Percentiles rank a stretch among this genome's conserved stretches.
These are phyloP conservation scores for Euura saliciscinereae DNA, from an alignment of 1,140 invertebrate species.

Conservation along the genomic window DNA sequence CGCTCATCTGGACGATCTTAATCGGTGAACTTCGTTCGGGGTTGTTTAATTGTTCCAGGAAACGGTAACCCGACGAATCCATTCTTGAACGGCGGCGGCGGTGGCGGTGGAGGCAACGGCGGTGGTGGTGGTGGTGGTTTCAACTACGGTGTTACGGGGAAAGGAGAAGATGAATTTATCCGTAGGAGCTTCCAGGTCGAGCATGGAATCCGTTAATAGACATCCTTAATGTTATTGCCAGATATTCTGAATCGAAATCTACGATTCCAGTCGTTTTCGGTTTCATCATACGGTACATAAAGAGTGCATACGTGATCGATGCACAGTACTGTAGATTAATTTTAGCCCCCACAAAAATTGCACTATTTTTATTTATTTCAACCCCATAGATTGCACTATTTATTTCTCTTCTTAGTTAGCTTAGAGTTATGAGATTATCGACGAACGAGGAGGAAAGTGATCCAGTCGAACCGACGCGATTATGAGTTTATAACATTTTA, in stretches of 20 bases:
- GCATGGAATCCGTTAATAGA: conserved; percentile 16
- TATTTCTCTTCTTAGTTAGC: not conserved
- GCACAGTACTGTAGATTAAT: not conserved
- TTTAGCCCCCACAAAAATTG: too few species aligned
- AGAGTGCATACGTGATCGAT: not conserved
- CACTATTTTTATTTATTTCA: too few species aligned
- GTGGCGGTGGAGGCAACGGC: conserved; percentile 16
- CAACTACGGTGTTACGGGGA: conserved; percentile 48
- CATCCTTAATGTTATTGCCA: not conserved
- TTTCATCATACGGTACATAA: conserved; percentile 5
- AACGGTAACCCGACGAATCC: conserved; percentile 54
- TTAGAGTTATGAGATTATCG: too few species aligned
- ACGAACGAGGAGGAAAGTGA: too few species aligned
- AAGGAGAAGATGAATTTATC: conserved; percentile 53
- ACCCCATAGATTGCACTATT: not conserved
- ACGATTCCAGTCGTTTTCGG: not conserved
- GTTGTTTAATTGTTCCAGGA: conserved; percentile 25
- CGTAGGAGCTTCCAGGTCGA: conserved; percentile 54
- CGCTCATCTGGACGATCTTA: not conserved
- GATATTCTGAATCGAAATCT: not conserved
- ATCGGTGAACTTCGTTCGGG: not conserved
- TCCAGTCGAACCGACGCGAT: not conserved
- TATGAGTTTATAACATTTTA: not conserved
- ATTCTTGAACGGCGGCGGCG: conserved; percentile 41
- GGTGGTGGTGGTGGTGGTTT: conserved; percentile 39